Base-by-base conservation (phyloP, 92 coral and sea anemone genomes). In the Pocillopora grandis region DNA sequence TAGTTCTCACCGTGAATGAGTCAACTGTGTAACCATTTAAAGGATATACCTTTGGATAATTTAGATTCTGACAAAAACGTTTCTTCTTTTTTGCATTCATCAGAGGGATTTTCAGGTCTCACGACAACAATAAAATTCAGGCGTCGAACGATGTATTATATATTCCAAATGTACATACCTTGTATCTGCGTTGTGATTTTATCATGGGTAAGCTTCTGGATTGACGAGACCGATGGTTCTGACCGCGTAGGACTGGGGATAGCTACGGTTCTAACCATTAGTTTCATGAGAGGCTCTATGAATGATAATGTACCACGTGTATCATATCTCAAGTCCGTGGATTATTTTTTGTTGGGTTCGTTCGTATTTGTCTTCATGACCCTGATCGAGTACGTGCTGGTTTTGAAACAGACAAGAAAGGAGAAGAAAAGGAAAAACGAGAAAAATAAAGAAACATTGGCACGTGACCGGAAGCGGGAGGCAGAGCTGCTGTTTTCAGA, bases 301-400 rank as follows among this genome's bases (percentile, higher is more conserved):
- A 96, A 96, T 87, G 95, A 90, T 76, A 95, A 93, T 81, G 89
- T 96, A 85, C 98, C 98, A 5, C 82, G 94, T 58, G 99, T 96
- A 72, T 94, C 99, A 8, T 96, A 96, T 71, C 94, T 96, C 72
- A 96, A 96, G 85, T 92, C 99, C 19, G 91, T 96, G 57, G 99
- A 96, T 80, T 90, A 96, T 67, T 96, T 96, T 69, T 84, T 96
- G 72, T 82, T 94, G 68, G 98, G 92, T 0, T 96, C 98, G 42
- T 96, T 96, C 63, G 95, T 92, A 23, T 96, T 96, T 77, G 93
- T 96, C 66, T 96, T 96, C 62, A 93, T 96, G 93, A 92, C 97
- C 33, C 87, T 92, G 72, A 91, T 96, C 31, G 99, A 96, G 85
- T 96, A 94, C 68, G 99, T 96, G 57, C 60, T 94, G 79, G 98